Evolutionary conservation across 2,797 vertebrate genomes (phyloP).

Genomic region (Poeciliopsis presidionis): DNA sequence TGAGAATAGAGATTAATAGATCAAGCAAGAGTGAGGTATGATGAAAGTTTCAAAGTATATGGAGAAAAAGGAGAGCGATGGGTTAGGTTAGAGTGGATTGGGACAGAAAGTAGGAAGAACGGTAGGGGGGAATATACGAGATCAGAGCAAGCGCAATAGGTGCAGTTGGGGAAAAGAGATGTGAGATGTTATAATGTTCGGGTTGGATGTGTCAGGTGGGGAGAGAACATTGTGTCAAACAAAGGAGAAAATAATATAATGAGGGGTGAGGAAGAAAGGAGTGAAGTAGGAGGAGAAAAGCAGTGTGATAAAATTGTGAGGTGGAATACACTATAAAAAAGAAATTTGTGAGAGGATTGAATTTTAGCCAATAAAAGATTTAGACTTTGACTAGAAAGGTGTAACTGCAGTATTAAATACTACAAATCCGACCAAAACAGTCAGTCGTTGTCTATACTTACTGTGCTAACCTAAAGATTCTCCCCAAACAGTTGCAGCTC

Average conservation of each 20-base stretch:
- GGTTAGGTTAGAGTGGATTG: constrained; percentile 57
- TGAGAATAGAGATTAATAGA: constrained; percentile 72
- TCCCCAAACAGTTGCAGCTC: background rate
- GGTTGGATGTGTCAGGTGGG: constrained; percentile 40
- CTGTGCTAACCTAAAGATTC: background rate
- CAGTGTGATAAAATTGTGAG: background rate
- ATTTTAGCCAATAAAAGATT: background rate
- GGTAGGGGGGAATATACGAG: constrained; percentile 15
- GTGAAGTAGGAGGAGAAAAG: constrained; percentile 24
- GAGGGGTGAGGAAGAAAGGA: constrained; percentile 25
- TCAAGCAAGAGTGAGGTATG: constrained; percentile 66
- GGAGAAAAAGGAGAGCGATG: constrained; percentile 43
- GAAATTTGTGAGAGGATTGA: background rate
- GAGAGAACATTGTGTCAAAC: constrained; percentile 26
- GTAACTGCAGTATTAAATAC: background rate
- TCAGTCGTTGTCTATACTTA: background rate
- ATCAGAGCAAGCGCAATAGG: constrained; percentile 60
- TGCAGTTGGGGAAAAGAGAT: constrained; percentile 40
- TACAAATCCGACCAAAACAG: background rate
- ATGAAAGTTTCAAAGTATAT: constrained; percentile 68
- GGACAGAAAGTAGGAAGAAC: constrained; percentile 32
- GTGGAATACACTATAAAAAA: background rate
- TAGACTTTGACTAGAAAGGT: background rate
- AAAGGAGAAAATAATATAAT: constrained; percentile 7
- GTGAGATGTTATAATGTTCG: constrained; percentile 57